Evolutionary conservation across 2,113 vertebrate species (phyloP).

Genomic region (Spea bombifrons): DNA sequence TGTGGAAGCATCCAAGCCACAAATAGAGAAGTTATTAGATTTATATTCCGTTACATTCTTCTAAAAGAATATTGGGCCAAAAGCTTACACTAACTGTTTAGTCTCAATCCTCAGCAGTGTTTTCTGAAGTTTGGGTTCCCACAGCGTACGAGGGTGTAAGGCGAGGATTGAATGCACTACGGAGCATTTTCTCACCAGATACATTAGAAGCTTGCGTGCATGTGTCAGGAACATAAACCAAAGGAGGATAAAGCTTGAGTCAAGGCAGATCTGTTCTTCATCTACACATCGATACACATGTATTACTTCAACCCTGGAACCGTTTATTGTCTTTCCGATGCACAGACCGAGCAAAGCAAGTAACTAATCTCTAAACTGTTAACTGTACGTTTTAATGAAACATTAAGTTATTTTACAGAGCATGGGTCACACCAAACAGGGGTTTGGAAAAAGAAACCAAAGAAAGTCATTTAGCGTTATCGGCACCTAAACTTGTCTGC

Average conservation of each 20-base stretch:
- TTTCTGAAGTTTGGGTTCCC: not conserved
- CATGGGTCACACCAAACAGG: no score
- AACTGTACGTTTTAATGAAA: no score
- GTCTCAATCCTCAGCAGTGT: no score
- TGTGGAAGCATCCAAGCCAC: not conserved
- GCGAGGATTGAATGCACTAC: not conserved
- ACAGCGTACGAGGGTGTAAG: not conserved
- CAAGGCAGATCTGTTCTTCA: not conserved
- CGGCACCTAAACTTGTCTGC: no score
- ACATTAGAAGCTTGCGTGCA: not conserved
- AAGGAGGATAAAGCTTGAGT: not conserved
- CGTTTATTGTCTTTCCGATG: no score
- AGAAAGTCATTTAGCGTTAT: no score
- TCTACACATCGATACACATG: not conserved
- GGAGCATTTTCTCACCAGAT: slow-evolving; percentile 5
- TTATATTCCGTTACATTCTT: not conserved
- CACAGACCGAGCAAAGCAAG: no score
- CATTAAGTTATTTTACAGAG: no score
- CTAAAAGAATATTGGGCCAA: not conserved
- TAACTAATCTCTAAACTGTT: no score
- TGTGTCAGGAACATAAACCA: slow-evolving; percentile 2
- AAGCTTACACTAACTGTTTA: slow-evolving; percentile 1
- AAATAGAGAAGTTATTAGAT: slow-evolving; percentile 1
- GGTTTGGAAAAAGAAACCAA: no score
- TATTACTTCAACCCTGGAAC: not conserved